Base-by-base conservation (phyloP, 2,113 vertebrate species). In the Nibea coibor region DNA sequence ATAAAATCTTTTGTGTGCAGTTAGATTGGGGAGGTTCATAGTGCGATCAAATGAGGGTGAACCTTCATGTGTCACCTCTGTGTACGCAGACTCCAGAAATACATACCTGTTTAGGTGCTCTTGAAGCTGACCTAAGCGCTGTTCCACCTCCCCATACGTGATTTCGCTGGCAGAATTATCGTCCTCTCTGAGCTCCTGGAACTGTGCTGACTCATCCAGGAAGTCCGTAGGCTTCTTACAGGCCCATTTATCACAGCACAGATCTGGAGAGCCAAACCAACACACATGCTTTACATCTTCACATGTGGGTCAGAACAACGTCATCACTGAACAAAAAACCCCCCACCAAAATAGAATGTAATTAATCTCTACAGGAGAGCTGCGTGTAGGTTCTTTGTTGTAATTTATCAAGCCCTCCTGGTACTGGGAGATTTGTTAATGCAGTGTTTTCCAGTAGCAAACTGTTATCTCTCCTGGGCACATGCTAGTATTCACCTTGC, bases 71-170 rank as follows among this genome's bases (percentile, higher is more conserved):
- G 2, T 39, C 35, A 39, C 35, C 35, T 39, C 4, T 3, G 8
- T 26, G n/a, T 11, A 35, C 71, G 35, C 39, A 24, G 66, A 77
- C 56, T 78, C 2, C 24, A 54, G 70, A 61, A 51, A 61, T 15
- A 19, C 59, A 82, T 95, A 99, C 98, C 98, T 98, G 97, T 97
- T 99, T 78, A 99, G 95, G 78, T 99, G 98, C 57, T 98, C 96
- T 85, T 99, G 98, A 77, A 99, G 97, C 86, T 97, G 94, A 95
- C 97, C 97, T 86, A 99, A 87, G 84, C 97, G 96, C 86, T 99
- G 97, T 80, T 99, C 97, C 89, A 99, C 96, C 93, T 99, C 98
- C 53, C 97, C 97, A 0, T 97, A 99, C 19, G 96, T 96, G 87
- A 98, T 94, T 75, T 99, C 97, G 16, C 97, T 97, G 91, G 96